Evolutionary conservation across 2,113 vertebrate species (phyloP).

Genomic region (Triplophysa rosa): DNA sequence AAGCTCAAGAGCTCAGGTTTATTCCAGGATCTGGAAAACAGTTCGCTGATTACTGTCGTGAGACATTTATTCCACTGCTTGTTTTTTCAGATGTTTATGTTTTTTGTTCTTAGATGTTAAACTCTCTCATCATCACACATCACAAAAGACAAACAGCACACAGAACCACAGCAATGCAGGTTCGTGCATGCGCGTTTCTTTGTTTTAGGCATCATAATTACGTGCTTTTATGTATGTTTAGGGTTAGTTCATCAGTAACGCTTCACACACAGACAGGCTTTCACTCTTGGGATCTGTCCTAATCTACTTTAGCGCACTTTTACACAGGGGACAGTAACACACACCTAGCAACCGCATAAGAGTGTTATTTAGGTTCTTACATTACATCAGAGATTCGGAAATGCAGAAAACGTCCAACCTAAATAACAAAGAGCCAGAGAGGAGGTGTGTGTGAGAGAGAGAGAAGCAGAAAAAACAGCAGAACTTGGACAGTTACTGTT

Average conservation of each 20-base stretch:
- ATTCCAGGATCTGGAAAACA: background rate
- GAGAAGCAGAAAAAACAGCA: background rate
- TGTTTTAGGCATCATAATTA: background rate
- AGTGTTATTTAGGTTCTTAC: slow-evolving; percentile 28
- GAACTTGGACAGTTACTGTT: slow-evolving; percentile 19
- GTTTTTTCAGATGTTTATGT: slow-evolving; percentile 11
- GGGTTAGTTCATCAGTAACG: slow-evolving; percentile 24
- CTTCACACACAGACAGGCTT: slow-evolving; percentile 10
- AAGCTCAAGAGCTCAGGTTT: slow-evolving; percentile 1
- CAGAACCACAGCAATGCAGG: background rate
- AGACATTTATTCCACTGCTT: background rate
- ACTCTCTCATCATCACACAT: slow-evolving; percentile 2
- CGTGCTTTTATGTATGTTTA: slow-evolving; percentile 10
- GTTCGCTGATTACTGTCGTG: background rate
- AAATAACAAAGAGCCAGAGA: slow-evolving; percentile 30
- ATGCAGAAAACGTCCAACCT: slow-evolving; percentile 36
- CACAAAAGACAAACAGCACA: background rate
- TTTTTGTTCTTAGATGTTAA: slow-evolving; percentile 6
- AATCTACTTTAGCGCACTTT: slow-evolving; percentile 16
- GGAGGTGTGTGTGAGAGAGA: background rate
- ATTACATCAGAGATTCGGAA: slow-evolving; percentile 35
- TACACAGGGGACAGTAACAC: background rate
- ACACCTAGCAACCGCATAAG: background rate
- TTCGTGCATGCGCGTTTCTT: slow-evolving; percentile 2
- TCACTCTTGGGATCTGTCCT: slow-evolving; percentile 1